Conservation (phyloP, 1,140 invertebrate species). For the Mya arenaria region DNA sequence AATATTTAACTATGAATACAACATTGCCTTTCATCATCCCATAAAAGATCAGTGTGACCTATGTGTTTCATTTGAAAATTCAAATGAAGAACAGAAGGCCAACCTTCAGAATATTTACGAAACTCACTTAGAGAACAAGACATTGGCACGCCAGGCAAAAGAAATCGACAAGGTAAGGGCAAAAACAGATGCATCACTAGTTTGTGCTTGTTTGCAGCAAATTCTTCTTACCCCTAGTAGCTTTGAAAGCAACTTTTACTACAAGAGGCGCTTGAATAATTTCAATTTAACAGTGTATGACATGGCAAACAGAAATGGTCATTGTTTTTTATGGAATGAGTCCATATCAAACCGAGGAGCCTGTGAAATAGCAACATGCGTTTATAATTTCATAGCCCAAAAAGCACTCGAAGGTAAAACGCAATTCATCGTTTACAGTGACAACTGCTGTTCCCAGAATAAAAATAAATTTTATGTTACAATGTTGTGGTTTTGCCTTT, state of each 20-base stretch:
- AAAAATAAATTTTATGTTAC: constrained; percentile 30
- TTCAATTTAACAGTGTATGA: constrained; percentile 35
- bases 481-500: constrained; percentile 26
- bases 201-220: constrained; percentile 21
- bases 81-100: neutral
- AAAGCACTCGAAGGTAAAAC: neutral
- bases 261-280: constrained; percentile 13
- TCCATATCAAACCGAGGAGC: constrained; percentile 5
- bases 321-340: constrained; percentile 39
- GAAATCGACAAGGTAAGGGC: neutral
- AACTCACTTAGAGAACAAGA: neutral
- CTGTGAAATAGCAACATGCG: constrained; percentile 33
- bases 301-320: neutral
- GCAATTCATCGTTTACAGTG: constrained; percentile 27
- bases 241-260: neutral
- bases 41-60: constrained; percentile 10
- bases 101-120: neutral
- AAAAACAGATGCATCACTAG: constrained; percentile 2
- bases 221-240: constrained; percentile 10
- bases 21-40: constrained; percentile 27
- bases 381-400: constrained; percentile 11
- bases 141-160: neutral
- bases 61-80: constrained; percentile 25
- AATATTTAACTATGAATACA: constrained; percentile 15
- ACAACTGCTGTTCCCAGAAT: constrained; percentile 21